Evolutionary conservation across 2,113 vertebrate species (phyloP), one percentile per base, ranked within the genome.

Genomic region (Malurus melanocephalus): DNA sequence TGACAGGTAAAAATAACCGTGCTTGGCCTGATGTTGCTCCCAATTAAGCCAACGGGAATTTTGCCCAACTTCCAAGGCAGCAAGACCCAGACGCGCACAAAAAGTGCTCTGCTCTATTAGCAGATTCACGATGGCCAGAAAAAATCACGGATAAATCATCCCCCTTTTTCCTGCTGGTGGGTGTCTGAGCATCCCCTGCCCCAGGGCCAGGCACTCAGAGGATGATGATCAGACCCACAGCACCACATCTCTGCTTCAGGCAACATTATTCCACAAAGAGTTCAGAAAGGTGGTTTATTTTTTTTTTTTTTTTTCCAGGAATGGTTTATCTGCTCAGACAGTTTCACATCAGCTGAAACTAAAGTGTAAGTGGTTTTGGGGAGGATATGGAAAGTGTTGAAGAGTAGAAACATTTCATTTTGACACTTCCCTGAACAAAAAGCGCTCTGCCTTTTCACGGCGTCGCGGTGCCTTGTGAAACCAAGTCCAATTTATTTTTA

Each of bases 1-100:
- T 2, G 40, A 85, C 93, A 95, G 86, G 92, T 93, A 95, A 96
- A 94, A 96, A 93, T 90, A 94, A 87, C 84, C 64, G 60, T 12
- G 5, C 78, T 82, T 92, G 88, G 84, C 94, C 90, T 76, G 79
- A 77, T 69, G 64, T 18, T 94, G 78, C 78, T 92, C 90, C 92
- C 92, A 94, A 90, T 96, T 88, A 95, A 87, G 74, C 60, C 28
- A 0, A 33, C n/a, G 71, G 88, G 95, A 95, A 92, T 87, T 87
- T 3, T 94, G 90, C 71, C 94, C 90, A 79, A 33, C 22, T 82
- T 82, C 55, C 46, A 42, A 66, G 68, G 93, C 69, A 77, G 80
- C 68, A 30, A 80, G 62, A 82, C 51, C 46, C 55, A 84, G 68
- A 17, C 56, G 65, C 1, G 4, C 59, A 43, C 3, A 40, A 7